Percentiles rank a stretch among this genome's conserved stretches.
Evolutionary conservation across 2,113 vertebrate species (phyloP).

Genomic region (Caranx ignobilis): DNA sequence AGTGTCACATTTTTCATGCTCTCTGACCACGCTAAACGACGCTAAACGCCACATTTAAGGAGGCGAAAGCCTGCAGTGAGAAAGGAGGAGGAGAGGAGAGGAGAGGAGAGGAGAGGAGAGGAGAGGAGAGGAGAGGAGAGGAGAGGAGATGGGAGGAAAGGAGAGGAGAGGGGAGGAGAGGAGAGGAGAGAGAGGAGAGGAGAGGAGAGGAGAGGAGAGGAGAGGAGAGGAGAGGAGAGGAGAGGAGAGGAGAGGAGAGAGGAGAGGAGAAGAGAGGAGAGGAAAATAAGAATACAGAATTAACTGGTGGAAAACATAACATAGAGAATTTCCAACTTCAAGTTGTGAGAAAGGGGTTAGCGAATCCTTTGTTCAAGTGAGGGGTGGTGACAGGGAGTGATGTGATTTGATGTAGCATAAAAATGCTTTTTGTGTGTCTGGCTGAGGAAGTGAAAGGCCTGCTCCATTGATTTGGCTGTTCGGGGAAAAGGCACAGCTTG

Average conservation of each 20-base stretch:
- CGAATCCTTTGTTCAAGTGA: slow-evolving; percentile 51
- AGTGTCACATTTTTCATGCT: slow-evolving; percentile 87
- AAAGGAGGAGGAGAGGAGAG: slow-evolving; percentile 18
- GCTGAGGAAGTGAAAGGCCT: slow-evolving; percentile 72
- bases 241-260: not conserved
- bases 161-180: slow-evolving; percentile 5
- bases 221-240: too few relatives aligned
- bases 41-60: slow-evolving; percentile 85
- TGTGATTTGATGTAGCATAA: slow-evolving; percentile 79
- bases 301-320: slow-evolving; percentile 40
- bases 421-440: slow-evolving; percentile 79
- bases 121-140: not conserved
- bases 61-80: slow-evolving; percentile 69
- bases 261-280: too few relatives aligned
- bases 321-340: slow-evolving; percentile 41
- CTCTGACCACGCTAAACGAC: slow-evolving; percentile 85
- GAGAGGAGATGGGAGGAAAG: not conserved
- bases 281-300: slow-evolving; percentile 16
- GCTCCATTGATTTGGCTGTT: slow-evolving; percentile 76
- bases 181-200: slow-evolving; percentile 18
- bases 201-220: too few relatives aligned
- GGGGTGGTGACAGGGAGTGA: slow-evolving; percentile 66
- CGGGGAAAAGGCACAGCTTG: slow-evolving; percentile 65
- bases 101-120: not conserved
- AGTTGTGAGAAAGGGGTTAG: slow-evolving; percentile 25